phyloP scores from a whole-genome alignment of 1,140 invertebrate species.

The Cydia pomonella region DNA sequence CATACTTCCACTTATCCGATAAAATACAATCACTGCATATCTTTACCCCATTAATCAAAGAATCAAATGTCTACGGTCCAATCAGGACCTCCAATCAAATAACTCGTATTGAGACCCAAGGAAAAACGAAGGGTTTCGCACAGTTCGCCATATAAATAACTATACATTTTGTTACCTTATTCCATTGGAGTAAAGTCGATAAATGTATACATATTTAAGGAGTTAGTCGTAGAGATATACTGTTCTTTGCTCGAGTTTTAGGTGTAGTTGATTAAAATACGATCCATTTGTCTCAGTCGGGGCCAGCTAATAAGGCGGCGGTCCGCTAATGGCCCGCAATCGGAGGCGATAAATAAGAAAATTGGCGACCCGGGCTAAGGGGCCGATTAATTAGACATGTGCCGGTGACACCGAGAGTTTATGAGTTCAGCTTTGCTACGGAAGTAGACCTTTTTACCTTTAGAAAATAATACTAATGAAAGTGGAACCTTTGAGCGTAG shows the following conservation, averaged over 20 bases:
- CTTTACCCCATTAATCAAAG: neutral
- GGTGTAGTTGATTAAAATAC: conserved; percentile 34
- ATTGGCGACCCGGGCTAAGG: conserved; percentile 52
- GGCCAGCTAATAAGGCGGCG: conserved; percentile 46
- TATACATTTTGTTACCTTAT: neutral
- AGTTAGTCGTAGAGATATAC: neutral
- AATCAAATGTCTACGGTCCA: neutral
- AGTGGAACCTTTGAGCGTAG: neutral
- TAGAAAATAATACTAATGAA: neutral
- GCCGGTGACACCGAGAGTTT: conserved; percentile 18
- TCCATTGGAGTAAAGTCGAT: neutral
- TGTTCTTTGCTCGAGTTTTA: neutral
- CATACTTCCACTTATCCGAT: neutral
- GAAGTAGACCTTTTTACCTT: conserved; percentile 3
- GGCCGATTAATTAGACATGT: conserved; percentile 23
- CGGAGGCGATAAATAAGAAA: conserved; percentile 67
- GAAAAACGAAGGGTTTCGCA: neutral
- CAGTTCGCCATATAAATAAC: neutral
- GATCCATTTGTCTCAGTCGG: conserved; percentile 41
- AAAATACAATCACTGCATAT: neutral
- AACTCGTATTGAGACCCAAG: neutral
- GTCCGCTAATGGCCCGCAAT: conserved; percentile 57
- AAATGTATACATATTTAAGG: neutral
- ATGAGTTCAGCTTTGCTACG: neutral
- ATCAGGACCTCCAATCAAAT: conserved; percentile 12